phyloP scores from a whole-genome alignment of 2,797 vertebrate species.

The Botia almorhae region DNA sequence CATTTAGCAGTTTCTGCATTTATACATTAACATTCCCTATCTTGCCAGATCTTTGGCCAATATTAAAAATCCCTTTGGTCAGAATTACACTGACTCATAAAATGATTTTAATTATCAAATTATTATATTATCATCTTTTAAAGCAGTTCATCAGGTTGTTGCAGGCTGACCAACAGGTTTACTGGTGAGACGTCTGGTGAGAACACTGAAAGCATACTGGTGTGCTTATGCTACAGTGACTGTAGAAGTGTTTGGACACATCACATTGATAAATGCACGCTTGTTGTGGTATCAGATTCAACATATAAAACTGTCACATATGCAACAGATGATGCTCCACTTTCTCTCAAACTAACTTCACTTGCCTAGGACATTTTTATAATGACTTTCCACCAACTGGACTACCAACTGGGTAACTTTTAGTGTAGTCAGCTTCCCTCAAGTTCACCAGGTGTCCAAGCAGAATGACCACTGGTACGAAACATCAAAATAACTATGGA shows the following conservation, averaged over 20 bases:
- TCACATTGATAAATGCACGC: too few relatives aligned
- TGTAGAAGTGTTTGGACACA: too few relatives aligned
- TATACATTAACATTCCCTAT: too few relatives aligned
- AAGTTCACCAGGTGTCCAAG: neutral
- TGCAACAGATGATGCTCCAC: neutral
- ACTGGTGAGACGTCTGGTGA: neutral
- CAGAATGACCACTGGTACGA: neutral
- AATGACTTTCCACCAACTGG: too few relatives aligned
- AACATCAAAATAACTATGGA: neutral
- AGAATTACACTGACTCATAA: neutral
- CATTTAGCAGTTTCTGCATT: too few relatives aligned
- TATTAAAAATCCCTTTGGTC: too few relatives aligned
- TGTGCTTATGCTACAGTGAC: neutral
- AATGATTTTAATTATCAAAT: neutral
- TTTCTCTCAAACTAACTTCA: neutral
- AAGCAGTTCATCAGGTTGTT: neutral
- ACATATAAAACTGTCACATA: neutral
- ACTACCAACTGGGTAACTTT: neutral
- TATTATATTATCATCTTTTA: neutral
- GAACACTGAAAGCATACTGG: too few relatives aligned
- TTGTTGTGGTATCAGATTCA: neutral
- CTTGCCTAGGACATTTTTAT: neutral
- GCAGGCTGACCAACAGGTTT: neutral
- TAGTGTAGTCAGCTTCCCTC: neutral
- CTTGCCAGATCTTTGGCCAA: too few relatives aligned